A percentile compares a stretch with the other conserved stretches of the same genome.
phyloP scores from a whole-genome alignment of 2,888 invertebrate genomes.

The Ceraclea dissimilis region DNA sequence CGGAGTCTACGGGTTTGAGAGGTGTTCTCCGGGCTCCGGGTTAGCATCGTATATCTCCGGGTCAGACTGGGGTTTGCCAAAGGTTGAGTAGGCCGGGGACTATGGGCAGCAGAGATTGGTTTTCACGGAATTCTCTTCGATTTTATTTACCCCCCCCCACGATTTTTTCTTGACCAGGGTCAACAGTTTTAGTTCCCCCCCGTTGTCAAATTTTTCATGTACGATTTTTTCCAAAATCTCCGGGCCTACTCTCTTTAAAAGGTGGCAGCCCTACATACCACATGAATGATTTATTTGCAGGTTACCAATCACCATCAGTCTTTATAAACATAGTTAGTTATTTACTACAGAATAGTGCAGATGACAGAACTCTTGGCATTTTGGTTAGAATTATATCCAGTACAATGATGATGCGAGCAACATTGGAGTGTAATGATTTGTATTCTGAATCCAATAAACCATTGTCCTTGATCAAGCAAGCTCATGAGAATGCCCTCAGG shows the following conservation, averaged over 20 bases:
- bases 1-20: too few relatives aligned
- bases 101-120: too few relatives aligned
- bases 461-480: slow-evolving; percentile 36
- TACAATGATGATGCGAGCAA: slow-evolving; percentile 46
- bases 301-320: slow-evolving; percentile 53
- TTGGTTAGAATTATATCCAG: slow-evolving; percentile 55
- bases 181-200: too few relatives aligned
- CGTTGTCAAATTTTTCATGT: too few relatives aligned
- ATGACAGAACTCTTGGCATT: slow-evolving; percentile 52
- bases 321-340: slow-evolving; percentile 54
- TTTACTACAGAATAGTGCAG: slow-evolving; percentile 52
- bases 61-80: too few relatives aligned
- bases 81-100: too few relatives aligned
- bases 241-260: slow-evolving; percentile 1
- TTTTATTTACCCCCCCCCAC: too few relatives aligned
- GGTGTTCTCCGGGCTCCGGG: too few relatives aligned
- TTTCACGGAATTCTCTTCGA: too few relatives aligned
- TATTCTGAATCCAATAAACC: slow-evolving; percentile 39
- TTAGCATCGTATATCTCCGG: too few relatives aligned
- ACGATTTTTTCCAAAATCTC: too few relatives aligned
- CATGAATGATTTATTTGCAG: slow-evolving; percentile 32
- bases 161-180: too few relatives aligned
- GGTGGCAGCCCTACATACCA: neutral
- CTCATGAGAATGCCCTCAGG: slow-evolving; percentile 40
- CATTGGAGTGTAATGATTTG: slow-evolving; percentile 36